Evolutionary conservation across 2,797 vertebrate species (phyloP).

Genomic region (Labroides dimidiatus): DNA sequence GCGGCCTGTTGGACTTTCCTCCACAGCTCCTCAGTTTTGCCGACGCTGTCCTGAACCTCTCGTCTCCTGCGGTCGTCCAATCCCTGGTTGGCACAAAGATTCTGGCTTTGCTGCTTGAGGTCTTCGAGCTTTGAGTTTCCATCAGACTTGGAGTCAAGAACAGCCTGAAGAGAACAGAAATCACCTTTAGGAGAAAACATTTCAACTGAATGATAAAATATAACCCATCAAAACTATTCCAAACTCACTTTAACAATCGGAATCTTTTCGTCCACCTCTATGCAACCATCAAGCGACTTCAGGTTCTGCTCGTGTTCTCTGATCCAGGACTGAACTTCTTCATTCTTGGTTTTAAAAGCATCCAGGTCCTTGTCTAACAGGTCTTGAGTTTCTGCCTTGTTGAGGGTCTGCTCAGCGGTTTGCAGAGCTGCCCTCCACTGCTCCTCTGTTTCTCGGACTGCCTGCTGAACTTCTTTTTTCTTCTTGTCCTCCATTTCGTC

Average conservation of each 20-base stretch:
- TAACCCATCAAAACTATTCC: not conserved
- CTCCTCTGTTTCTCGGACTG: conserved; percentile 54
- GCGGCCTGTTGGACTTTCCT: conserved; percentile 40
- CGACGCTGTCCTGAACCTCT: conserved; percentile 50
- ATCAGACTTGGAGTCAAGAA: conserved; percentile 70
- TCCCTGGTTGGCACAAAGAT: conserved; percentile 51
- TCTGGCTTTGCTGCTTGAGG: conserved; percentile 59
- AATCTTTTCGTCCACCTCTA: conserved; percentile 73
- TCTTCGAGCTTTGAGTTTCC: conserved; percentile 81
- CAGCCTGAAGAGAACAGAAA: conserved; percentile 72
- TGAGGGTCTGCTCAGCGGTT: conserved; percentile 53
- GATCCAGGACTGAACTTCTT: conserved; percentile 83
- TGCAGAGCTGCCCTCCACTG: conserved; percentile 69
- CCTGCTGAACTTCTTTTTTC: conserved; percentile 53
- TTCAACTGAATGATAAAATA: too few species aligned
- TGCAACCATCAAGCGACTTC: conserved; percentile 63
- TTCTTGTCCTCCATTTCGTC: conserved; percentile 59
- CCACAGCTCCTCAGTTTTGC: conserved; percentile 66
- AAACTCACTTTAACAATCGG: conserved; percentile 81
- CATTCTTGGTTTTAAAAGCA: conserved; percentile 72
- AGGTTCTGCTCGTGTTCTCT: conserved; percentile 80
- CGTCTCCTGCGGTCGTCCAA: conserved; percentile 52
- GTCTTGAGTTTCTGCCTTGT: conserved; percentile 3
- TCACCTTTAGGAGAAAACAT: not conserved
- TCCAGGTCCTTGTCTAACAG: conserved; percentile 41